Base-by-base conservation (phyloP, 2,113 vertebrate genomes). In the Micronisus gabar region DNA sequence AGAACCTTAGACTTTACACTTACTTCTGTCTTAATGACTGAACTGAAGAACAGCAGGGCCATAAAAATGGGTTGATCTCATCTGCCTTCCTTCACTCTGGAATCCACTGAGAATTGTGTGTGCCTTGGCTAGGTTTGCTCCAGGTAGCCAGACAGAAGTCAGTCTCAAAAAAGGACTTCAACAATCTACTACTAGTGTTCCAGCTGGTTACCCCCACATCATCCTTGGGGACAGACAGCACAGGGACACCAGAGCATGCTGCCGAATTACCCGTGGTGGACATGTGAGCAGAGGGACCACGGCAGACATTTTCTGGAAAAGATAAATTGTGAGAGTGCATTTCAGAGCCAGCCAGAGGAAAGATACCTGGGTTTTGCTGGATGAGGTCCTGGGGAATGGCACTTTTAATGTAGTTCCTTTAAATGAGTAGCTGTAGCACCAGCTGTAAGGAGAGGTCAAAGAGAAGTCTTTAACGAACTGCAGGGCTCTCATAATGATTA, bases 261-360 rank as follows among this genome's bases (percentile, higher is more conserved):
- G 22, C 10, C 0, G 0, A 38, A 52, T 2, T 53, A n/a, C 65
- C 0, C 0, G 20, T 32, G 32, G 34, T 9, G 13, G 32, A 34
- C 0, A 1, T 8, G 21, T 7, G 8, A 79, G 58, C 62, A 63
- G 58, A 23, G 34, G 65, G 26, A 82, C 9, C 13, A 18, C 4
- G 2, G 38, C 0, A 0, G 68, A 63, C 2, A 10, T 66, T 29
- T 48, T 52, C 66, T 56, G 34, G 23, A 76, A 62, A 11, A 66
- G 48, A 65, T 47, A 43, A 68, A 75, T 7, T 6, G 6, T 14
- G 13, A 38, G 19, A 81, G 22, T 6, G n/a, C 10, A 56, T 68
- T 75, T 88, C 53, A 67, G 15, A 85, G 36, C 4, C 3, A 3
- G 8, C 0, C 6, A 45, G 48, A 74, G 32, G 27, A 72, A 79